Evolutionary conservation across 2,797 vertebrate genomes (phyloP).

Genomic region (Microtus californicus): DNA sequence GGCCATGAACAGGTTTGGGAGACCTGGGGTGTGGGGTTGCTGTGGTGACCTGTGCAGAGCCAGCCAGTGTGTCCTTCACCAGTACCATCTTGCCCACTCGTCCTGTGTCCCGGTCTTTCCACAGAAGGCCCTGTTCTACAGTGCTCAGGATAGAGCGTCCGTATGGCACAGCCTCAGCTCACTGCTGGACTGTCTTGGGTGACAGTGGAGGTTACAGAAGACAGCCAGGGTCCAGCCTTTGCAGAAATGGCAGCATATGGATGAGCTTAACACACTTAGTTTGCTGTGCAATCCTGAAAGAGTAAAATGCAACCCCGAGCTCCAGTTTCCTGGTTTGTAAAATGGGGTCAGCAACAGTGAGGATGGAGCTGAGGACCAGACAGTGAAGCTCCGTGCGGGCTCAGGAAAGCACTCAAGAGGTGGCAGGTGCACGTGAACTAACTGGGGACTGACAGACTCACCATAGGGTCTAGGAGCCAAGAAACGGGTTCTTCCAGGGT

Average conservation of each 20-base stretch:
- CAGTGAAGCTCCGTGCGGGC: neutral
- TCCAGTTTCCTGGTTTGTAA: neutral
- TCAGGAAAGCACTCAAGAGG: neutral
- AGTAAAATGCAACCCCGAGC: neutral
- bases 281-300: fast-evolving
- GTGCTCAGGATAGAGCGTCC: fast-evolving
- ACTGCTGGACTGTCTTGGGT: neutral
- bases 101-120: neutral
- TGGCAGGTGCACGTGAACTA: neutral
- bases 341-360: neutral
- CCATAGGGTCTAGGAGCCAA: neutral
- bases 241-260: neutral
- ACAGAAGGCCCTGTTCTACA: too few species aligned
- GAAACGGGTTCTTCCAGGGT: neutral
- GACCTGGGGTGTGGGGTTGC: fast-evolving
- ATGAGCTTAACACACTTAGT: neutral
- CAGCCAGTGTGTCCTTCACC: neutral
- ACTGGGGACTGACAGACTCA: neutral
- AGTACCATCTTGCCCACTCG: neutral
- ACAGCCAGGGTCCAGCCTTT: neutral
- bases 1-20: neutral
- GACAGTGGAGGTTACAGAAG: neutral
- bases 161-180: too few species aligned
- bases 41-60: neutral
- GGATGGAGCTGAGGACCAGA: neutral